Percentiles rank a stretch among this genome's conserved stretches.
These are phyloP conservation scores for Littorina saxatilis DNA, from an alignment of 1,140 invertebrate genomes.

Conservation along the genomic window DNA sequence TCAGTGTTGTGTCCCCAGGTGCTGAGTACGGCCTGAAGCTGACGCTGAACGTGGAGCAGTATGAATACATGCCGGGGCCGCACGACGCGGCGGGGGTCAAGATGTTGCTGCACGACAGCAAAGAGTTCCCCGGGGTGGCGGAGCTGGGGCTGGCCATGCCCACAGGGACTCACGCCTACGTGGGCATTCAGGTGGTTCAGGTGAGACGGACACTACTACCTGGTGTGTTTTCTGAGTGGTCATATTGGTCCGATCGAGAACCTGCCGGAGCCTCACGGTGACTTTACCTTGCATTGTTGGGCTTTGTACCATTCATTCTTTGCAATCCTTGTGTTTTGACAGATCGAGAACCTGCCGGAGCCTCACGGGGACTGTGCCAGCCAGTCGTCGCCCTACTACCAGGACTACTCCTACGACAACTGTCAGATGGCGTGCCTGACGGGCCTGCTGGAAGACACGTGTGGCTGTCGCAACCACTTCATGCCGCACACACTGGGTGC, in stretches of 20 bases:
- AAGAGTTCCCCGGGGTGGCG: conserved; percentile 63
- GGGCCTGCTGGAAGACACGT: conserved; percentile 32
- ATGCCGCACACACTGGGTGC: conserved; percentile 48
- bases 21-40: conserved; percentile 65
- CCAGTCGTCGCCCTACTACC: conserved; percentile 45
- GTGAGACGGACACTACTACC: conserved; percentile 49
- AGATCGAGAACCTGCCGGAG: conserved; percentile 56
- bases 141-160: conserved; percentile 68
- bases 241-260: conserved; percentile 49
- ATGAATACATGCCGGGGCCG: conserved; percentile 70
- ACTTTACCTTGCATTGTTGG: conserved; percentile 43
- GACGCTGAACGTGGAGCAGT: conserved; percentile 69
- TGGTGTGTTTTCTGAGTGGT: neutral
- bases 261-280: conserved; percentile 52
- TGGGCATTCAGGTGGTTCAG: conserved; percentile 59
- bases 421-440: conserved; percentile 58
- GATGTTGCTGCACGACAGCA: conserved; percentile 58
- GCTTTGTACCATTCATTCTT: conserved; percentile 38
- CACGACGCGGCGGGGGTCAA: conserved; percentile 67
- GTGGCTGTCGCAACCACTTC: conserved; percentile 56
- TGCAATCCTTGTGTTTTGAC: neutral
- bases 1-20: conserved; percentile 53
- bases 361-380: conserved; percentile 56
- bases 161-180: conserved; percentile 66
- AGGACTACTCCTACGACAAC: conserved; percentile 51